These are phyloP conservation scores for Pantherophis vulpinus DNA, from an alignment of 2,797 vertebrate species.

Conservation along the genomic window DNA sequence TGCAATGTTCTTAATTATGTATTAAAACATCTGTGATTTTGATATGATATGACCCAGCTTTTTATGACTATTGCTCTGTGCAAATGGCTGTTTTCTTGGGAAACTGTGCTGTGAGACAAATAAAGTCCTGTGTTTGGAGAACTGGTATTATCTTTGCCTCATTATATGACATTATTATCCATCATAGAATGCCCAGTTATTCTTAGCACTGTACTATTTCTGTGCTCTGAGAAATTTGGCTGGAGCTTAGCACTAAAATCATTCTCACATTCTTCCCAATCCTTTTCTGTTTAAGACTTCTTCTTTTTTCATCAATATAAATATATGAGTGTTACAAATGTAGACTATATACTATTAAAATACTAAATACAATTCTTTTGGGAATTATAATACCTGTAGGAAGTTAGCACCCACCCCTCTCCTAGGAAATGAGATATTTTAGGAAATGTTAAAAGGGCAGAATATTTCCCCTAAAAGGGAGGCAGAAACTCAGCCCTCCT, in stretches of 20 bases:
- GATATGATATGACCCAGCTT: constrained; percentile 42
- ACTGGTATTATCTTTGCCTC: not conserved
- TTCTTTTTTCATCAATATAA: not conserved
- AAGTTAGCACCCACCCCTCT: too few relatives aligned
- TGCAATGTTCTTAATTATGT: constrained; percentile 39
- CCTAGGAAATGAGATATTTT: too few relatives aligned
- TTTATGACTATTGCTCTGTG: constrained; percentile 26
- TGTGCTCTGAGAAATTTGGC: not conserved
- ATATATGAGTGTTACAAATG: not conserved
- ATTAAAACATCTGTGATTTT: constrained; percentile 30
- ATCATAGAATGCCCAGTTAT: not conserved
- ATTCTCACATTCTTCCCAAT: not conserved
- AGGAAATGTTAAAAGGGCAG: too few relatives aligned
- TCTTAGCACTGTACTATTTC: not conserved
- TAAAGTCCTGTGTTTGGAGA: constrained; percentile 1
- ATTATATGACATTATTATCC: not conserved
- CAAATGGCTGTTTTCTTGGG: constrained; percentile 48
- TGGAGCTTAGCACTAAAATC: not conserved
- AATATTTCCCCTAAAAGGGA: too few relatives aligned
- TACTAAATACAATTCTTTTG: not conserved
- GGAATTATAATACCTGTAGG: not conserved
- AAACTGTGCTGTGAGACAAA: constrained; percentile 65
- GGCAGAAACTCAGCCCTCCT: too few relatives aligned
- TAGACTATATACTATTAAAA: not conserved
- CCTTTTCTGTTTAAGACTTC: not conserved